phyloP scores from a whole-genome alignment of 2,888 invertebrate genomes.

The Carabus problematicus region DNA sequence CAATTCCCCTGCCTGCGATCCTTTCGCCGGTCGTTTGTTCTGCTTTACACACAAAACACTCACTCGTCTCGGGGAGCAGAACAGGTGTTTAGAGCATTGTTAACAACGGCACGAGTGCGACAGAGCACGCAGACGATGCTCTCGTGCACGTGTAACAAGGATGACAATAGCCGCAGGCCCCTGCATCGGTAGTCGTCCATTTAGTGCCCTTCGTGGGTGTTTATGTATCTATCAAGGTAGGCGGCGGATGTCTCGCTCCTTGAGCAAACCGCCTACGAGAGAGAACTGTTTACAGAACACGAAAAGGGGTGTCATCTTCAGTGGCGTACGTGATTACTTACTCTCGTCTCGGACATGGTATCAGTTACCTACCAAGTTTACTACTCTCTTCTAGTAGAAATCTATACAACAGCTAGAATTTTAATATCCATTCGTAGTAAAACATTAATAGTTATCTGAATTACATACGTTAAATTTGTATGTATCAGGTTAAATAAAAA shows the following conservation, averaged over 20 bases:
- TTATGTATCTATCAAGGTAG: conserved; percentile 50
- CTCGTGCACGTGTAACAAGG: conserved; percentile 8
- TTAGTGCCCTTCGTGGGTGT: conserved; percentile 51
- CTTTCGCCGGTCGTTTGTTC: conserved; percentile 30
- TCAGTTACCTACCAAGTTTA: too few species aligned
- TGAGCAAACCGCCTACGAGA: conserved; percentile 32
- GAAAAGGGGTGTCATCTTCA: background rate
- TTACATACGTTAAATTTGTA: too few species aligned
- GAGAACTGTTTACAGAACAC: conserved; percentile 41
- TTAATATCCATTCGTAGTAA: too few species aligned
- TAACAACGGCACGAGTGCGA: conserved; percentile 21
- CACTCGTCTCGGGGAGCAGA: conserved; percentile 27
- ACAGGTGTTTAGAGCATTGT: conserved; percentile 42
- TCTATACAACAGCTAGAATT: too few species aligned
- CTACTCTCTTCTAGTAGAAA: too few species aligned
- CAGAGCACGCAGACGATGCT: conserved; percentile 2
- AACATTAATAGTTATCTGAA: too few species aligned
- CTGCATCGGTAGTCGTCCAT: conserved; percentile 49
- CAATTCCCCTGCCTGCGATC: conserved; percentile 3
- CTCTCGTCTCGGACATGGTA: too few species aligned
- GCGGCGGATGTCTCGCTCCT: conserved; percentile 26
- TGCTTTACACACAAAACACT: conserved; percentile 37
- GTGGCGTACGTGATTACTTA: too few species aligned
- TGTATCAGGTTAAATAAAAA: too few species aligned
- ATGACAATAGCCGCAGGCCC: conserved; percentile 1